phyloP scores from a whole-genome alignment of 2,113 vertebrate species.

The Nesoenas mayeri region DNA sequence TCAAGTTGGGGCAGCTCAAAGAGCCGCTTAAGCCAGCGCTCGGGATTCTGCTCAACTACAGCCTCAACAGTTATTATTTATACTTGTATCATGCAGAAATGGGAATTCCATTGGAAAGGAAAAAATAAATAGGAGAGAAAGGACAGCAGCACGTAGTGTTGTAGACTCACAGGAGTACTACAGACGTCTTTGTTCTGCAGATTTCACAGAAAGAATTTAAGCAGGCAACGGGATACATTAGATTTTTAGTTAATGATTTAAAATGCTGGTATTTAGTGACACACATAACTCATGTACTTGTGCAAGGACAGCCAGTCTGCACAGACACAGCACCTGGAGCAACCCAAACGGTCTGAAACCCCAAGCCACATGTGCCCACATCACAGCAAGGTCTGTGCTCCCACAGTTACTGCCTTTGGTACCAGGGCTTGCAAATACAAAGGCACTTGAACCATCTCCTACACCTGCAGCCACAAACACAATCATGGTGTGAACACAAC shows the following conservation, averaged over 20 bases:
- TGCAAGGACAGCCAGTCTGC: neutral
- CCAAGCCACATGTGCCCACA: accelerated
- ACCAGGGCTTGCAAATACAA: neutral
- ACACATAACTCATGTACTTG: neutral
- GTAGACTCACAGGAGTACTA: neutral
- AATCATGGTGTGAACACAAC: accelerated
- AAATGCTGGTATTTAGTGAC: neutral
- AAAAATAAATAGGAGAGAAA: neutral
- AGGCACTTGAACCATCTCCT: neutral
- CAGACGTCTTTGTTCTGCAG: neutral
- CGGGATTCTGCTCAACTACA: neutral
- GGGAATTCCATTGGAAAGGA: neutral
- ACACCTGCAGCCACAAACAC: neutral
- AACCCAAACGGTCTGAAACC: neutral
- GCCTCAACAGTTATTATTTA: neutral
- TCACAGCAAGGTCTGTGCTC: neutral
- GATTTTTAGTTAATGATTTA: neutral
- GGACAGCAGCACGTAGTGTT: neutral
- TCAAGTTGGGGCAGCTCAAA: neutral
- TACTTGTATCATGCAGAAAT: neutral
- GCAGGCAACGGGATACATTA: neutral
- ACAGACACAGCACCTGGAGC: neutral
- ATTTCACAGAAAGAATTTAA: neutral
- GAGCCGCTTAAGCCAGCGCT: neutral
- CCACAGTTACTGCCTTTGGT: neutral